Base-by-base conservation (phyloP, 2,888 invertebrate species). In the Melipona beecheii region DNA sequence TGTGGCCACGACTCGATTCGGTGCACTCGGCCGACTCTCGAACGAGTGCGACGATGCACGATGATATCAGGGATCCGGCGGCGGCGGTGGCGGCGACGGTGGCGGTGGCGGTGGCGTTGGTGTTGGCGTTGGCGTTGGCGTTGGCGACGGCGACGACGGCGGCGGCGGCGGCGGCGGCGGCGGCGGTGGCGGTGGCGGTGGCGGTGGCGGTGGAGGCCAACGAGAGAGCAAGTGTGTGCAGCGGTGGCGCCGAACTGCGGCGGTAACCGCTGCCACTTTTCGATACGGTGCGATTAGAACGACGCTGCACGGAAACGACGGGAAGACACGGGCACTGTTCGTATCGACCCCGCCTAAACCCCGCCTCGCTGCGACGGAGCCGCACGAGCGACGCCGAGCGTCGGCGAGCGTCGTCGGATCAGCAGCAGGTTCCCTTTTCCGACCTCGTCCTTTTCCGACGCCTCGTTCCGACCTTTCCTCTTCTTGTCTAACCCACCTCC, bases 261-360 rank as follows among this genome's bases (percentile, higher is more conserved):
- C 73, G 62, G 74, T 69, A 78, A 78, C 72, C 82, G 77, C 56
- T 83, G 81, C 75, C 88, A 85, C 79, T 79, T 87, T 87, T 87
- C 80, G 83, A 90, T 88, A 68, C 83, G 78, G 73, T 76, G 86
- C 90, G 89, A 90, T 90, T 89, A 91, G 89, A 91, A 90, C 91
- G 90, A 91, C 90, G 88, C 87, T 87, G 88, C 83, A 88, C 89
- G 90, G 88, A 91, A 90, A 89, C 89, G 89, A 89, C 81, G 87
- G 86, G 88, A 91, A 91, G 89, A 88, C 89, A 85, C 87, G 80
- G 79, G 54, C 75, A 75, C 56, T 75, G 82, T 69, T 62, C 81
- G 90, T 93, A 93, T 93, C 93, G 93, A 93, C 93, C 93, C 93
- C 93, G 93, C 93, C 93, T 93, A 92, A 92, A 91, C 92, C 90